These are phyloP conservation scores for Adelphocoris suturalis DNA, from an alignment of 2,888 invertebrate species.

Conservation along the genomic window DNA sequence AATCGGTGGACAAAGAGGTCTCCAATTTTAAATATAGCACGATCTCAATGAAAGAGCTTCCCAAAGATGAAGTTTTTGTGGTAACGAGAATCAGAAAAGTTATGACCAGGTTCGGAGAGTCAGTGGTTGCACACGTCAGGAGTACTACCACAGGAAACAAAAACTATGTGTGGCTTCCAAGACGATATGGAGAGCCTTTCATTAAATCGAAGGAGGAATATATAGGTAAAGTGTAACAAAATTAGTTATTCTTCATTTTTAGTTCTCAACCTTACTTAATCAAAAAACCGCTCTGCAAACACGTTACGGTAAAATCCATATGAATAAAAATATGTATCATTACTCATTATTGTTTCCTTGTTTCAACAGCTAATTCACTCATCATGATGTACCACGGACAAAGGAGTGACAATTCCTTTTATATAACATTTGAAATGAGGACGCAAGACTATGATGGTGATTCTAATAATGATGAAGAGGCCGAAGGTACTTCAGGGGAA, in stretches of 20 bases:
- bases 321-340: not conserved
- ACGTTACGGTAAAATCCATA: not conserved
- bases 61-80: not conserved
- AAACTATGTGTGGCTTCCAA: not conserved
- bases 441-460: not conserved
- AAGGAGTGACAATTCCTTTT: not conserved
- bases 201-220: not conserved
- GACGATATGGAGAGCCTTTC: not conserved
- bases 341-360: not conserved
- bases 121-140: not conserved
- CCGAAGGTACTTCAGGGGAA: not conserved
- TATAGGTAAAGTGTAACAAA: constrained; percentile 15
- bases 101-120: not conserved
- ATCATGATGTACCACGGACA: no score
- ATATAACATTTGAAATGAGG: not conserved
- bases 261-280: no score
- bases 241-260: not conserved
- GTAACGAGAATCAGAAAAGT: not conserved
- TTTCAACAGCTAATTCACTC: no score
- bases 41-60: not conserved
- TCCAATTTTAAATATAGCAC: not conserved
- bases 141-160: not conserved
- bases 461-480: not conserved
- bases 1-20: not conserved
- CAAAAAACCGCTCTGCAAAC: not conserved